phyloP scores from a whole-genome alignment of 2,113 vertebrate genomes.

The Peromyscus maniculatus region DNA sequence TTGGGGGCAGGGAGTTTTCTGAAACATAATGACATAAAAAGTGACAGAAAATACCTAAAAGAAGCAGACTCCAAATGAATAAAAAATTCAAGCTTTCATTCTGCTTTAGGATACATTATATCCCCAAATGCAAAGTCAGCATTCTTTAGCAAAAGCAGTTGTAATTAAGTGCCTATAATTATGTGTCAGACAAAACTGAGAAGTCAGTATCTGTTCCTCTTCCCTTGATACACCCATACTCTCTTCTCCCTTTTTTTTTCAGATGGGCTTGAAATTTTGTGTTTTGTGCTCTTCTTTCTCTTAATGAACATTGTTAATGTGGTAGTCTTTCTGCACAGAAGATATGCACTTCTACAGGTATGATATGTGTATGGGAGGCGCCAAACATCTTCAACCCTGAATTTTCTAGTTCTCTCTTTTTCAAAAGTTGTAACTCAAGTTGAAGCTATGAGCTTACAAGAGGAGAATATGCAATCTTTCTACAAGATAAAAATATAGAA shows the following conservation, averaged over 20 bases:
- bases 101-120: not conserved
- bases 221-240: not conserved
- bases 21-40: not conserved
- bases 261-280: not conserved
- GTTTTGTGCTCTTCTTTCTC: not conserved
- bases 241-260: not conserved
- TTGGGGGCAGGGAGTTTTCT: not conserved
- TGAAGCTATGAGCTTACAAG: not conserved
- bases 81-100: not conserved
- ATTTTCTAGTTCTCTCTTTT: not conserved
- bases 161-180: not conserved
- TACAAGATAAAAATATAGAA: not conserved
- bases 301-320: not conserved
- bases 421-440: not conserved
- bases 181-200: not conserved
- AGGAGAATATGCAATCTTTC: not conserved
- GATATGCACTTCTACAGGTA: not conserved
- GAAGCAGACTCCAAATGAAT: not conserved
- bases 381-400: not conserved
- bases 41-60: not conserved
- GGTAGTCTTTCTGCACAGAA: not conserved
- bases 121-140: not conserved
- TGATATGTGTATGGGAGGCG: not conserved
- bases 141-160: not conserved
- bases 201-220: not conserved